Percentiles rank a stretch among this genome's conserved stretches.
These are phyloP conservation scores for Rhizoglyphus robini DNA, from an alignment of 1,140 invertebrate species.

Conservation along the genomic window DNA sequence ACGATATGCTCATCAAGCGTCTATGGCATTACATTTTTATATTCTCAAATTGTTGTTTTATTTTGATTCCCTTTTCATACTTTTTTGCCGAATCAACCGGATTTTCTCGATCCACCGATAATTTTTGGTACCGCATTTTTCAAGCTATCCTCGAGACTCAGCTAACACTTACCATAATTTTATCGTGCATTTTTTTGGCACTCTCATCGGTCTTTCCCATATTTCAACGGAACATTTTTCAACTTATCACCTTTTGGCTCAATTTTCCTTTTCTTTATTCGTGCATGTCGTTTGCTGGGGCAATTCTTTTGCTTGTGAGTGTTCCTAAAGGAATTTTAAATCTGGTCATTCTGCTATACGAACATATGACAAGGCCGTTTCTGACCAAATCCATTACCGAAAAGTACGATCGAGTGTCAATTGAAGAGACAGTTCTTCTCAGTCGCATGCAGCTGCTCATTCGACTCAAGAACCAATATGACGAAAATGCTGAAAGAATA, in stretches of 20 bases:
- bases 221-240: conserved; percentile 20
- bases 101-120: too few species aligned
- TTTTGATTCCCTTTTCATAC: conserved; percentile 92
- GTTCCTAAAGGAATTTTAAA: conserved; percentile 89
- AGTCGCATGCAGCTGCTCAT: background rate
- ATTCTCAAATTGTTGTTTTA: conserved; percentile 91
- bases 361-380: conserved; percentile 70
- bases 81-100: conserved; percentile 96
- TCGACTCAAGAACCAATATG: background rate
- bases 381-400: conserved; percentile 71
- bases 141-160: too few species aligned
- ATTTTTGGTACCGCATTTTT: too few species aligned
- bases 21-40: conserved; percentile 96
- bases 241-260: conserved; percentile 62
- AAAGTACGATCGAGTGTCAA: too few species aligned
- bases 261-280: conserved; percentile 94
- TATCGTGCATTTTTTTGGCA: too few species aligned
- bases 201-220: too few species aligned
- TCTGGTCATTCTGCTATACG: conserved; percentile 74
- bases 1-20: too few species aligned
- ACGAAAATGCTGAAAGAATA: background rate
- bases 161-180: too few species aligned
- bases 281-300: conserved; percentile 88
- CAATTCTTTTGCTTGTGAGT: conserved; percentile 77
- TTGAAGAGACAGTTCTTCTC: conserved; percentile 29